Base-by-base conservation (phyloP, 1,140 invertebrate genomes). In the Halictus rubicundus region DNA sequence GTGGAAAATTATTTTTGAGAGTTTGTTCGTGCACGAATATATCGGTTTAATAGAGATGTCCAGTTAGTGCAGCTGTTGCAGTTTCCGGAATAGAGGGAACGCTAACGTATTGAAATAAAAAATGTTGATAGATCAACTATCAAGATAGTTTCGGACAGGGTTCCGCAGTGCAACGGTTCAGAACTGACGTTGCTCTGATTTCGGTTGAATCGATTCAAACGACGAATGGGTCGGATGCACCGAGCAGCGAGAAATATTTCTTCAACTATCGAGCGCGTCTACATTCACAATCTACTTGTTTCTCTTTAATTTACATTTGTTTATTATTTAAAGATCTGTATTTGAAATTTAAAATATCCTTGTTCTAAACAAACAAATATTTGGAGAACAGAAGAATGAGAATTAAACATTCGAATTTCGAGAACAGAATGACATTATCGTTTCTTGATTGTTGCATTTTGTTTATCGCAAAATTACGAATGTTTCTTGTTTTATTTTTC, bases 131-230 rank as follows among this genome's bases (percentile, higher is more conserved):
- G 7, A 59, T 46, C n/a, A 16, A 10, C 16, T 5, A 8, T 25
- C 12, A 19, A 57, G 23, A 57, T 46, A 2, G 8, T 19, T 42
- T 72, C 57, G 69, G 46, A 2, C 37, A 10, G 78, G 78, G 78
- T 74, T 60, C 52, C 42, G 5, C 37, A 2, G 1, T 2, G 1
- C 0, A 25, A 23, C 32, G 23, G 25, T 12, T 27, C 70, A 68
- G 52, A 68, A 52, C 78, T 79, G 78, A 59, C 42, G 7, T 32
- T 60, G 66, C 63, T 60, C 68, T 57, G 37, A 59, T 79, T 74
- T 25, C 39, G 37, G 66, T 74, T 59, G 49, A 66, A 49, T 52
- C 27, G 54, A 66, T 65, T 73, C 12, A 4, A 74, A 21, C 25
- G 70, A 59, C 61, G 37, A 59, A 64, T 49, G 42, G 49, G 10